Evolutionary conservation across 2,888 invertebrate species (phyloP).

Genomic region (Actias luna): DNA sequence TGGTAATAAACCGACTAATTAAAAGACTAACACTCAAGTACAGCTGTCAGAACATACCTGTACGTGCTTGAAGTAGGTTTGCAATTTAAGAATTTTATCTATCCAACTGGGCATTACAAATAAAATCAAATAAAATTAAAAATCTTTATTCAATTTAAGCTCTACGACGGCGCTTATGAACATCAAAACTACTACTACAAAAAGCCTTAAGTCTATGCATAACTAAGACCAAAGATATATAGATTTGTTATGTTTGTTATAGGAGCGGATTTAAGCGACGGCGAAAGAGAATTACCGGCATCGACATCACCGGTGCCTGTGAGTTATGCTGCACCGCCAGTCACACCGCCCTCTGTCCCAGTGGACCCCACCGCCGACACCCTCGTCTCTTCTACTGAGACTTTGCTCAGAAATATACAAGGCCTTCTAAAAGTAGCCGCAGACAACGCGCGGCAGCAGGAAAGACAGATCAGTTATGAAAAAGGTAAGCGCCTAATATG

Average conservation of each 20-base stretch:
- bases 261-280: slow-evolving; percentile 89
- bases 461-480: slow-evolving; percentile 97
- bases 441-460: slow-evolving; percentile 97
- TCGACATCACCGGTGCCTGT: slow-evolving; percentile 86
- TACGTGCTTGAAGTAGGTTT: too few species aligned
- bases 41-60: too few species aligned
- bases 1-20: too few species aligned
- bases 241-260: slow-evolving; percentile 16
- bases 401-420: slow-evolving; percentile 96
- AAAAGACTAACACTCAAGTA: too few species aligned
- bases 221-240: background rate
- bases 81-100: too few species aligned
- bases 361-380: slow-evolving; percentile 77
- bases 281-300: slow-evolving; percentile 85
- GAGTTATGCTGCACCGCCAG: slow-evolving; percentile 90
- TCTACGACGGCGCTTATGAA: too few species aligned
- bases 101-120: too few species aligned
- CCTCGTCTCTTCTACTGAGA: slow-evolving; percentile 93
- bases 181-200: too few species aligned
- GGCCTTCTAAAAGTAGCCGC: slow-evolving; percentile 98
- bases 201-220: too few species aligned
- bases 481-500: slow-evolving; percentile 90
- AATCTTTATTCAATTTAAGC: too few species aligned
- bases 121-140: too few species aligned
- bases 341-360: slow-evolving; percentile 70